Evolutionary conservation across 1,140 invertebrate genomes (phyloP).

Genomic region (Zaprionus ornatus): DNA sequence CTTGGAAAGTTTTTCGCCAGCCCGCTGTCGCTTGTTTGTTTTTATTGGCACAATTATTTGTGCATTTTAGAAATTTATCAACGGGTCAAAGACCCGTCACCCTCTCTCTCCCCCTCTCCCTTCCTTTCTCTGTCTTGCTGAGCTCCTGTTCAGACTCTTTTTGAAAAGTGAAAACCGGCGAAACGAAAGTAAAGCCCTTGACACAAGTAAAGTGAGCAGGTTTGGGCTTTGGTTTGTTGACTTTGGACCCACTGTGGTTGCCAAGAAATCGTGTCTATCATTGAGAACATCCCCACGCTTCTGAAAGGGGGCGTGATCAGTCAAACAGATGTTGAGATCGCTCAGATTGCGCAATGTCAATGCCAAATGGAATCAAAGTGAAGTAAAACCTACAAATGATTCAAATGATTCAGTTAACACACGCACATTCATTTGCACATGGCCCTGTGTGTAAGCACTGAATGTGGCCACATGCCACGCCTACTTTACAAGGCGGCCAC

Average conservation of each 20-base stretch:
- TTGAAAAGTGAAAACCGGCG: constrained; percentile 63
- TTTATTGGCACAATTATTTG: constrained; percentile 83
- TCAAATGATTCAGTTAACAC: background rate
- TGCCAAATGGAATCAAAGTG: no score
- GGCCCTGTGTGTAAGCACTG: background rate
- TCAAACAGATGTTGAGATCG: background rate
- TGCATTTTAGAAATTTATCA: constrained; percentile 82
- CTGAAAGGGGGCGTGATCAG: background rate
- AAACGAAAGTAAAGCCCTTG: constrained; percentile 59
- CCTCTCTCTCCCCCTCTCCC: background rate
- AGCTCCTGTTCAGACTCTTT: background rate
- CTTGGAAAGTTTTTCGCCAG: constrained; percentile 67
- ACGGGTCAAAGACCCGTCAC: constrained; percentile 61
- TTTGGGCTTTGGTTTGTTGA: background rate
- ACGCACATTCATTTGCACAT: background rate
- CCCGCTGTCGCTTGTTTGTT: constrained; percentile 68
- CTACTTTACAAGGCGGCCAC: constrained; percentile 66
- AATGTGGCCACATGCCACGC: constrained; percentile 35
- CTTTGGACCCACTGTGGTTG: background rate
- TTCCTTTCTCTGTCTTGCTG: background rate
- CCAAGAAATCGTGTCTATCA: no score
- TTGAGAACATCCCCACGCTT: no score
- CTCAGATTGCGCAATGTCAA: background rate
- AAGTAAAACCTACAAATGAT: background rate
- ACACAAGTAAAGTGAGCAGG: background rate